Base-by-base conservation (phyloP, 2,888 invertebrate genomes). In the Hermaeophaga mercurialis region DNA sequence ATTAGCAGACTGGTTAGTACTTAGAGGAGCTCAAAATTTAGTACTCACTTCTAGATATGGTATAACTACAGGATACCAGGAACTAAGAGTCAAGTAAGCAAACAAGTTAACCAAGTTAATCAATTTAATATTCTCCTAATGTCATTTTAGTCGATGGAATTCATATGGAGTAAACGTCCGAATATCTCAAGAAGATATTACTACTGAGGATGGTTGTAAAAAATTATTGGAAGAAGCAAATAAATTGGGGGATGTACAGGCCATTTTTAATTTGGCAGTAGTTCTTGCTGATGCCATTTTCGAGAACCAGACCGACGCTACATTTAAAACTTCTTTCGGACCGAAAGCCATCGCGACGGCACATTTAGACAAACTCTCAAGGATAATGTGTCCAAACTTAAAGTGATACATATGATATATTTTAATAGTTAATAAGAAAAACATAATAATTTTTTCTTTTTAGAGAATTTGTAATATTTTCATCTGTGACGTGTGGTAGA, bases 261-360 rank as follows among this genome's bases (percentile, higher is more conserved):
- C 89, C 17, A 87, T 96, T 46, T 96, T 95, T 79, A 94, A 96
- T 75, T 80, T 96, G 59, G 96, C 96, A 2, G 92, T 93, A 69
- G 84, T 87, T 2, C 75, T 94, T 4, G 83, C 82, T 62, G 94
- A 94, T 71, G 85, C 84, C 0, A 78, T 91, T 33, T 84, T 94
- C 73, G 85, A 87, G 67, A 91, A 92, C 72, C 91, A 91, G 76
- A 87, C 84, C 0, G 76, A 78, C 1, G 87, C 89, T 49, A 82
- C 81, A 8, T 94, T 89, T 73, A 79, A 80, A 58, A 82, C 80
- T 6, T 88, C 89, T 0, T 84, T 85, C 58, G 84, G 79, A 1
- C 91, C 94, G 0, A 96, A 96, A 77, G 91, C 92, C 0, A 66
- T 80, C 11, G 92, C 91, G 1, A 94, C 94, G 0, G 77, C 84